phyloP scores from a whole-genome alignment of 2,888 invertebrate genomes.

The Dynastes tityus region DNA sequence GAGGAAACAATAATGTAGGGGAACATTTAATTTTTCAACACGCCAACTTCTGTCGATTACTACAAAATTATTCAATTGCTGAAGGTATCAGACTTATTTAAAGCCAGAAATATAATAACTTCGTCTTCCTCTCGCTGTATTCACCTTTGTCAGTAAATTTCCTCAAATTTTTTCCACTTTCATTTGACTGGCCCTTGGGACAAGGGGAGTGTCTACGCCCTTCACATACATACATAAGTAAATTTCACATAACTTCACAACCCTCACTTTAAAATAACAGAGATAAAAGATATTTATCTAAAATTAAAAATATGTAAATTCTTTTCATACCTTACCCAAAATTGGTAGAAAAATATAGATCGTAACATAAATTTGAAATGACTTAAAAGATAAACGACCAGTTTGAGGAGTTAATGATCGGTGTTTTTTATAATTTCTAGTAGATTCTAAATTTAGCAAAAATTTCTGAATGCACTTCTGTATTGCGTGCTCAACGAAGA shows the following conservation, averaged over 20 bases:
- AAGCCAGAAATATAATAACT: no score
- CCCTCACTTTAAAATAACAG: slow-evolving; percentile 41
- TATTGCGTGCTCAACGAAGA: no score
- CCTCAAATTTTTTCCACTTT: slow-evolving; percentile 54
- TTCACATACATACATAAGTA: slow-evolving; percentile 36
- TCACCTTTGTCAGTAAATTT: slow-evolving; percentile 50
- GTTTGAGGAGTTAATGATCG: no score
- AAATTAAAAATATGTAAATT: slow-evolving; percentile 45
- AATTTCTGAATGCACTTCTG: no score
- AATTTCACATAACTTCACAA: slow-evolving; percentile 48
- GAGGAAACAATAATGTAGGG: no score
- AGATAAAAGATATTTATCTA: slow-evolving; percentile 49
- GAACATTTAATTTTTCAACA: no score
- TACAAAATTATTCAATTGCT: no score
- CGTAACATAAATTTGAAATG: not conserved
- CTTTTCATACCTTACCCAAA: slow-evolving; percentile 1
- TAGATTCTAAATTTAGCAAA: no score
- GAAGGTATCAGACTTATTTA: no score
- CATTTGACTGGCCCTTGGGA: slow-evolving; percentile 51
- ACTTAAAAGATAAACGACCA: no score
- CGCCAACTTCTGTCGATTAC: no score
- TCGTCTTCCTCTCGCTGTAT: not conserved
- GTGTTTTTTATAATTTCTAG: no score
- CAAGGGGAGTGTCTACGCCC: slow-evolving; percentile 37
- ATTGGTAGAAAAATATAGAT: slow-evolving; percentile 7